Base-by-base conservation (phyloP, 2,113 vertebrate species). In the Pachyramphus minor region DNA sequence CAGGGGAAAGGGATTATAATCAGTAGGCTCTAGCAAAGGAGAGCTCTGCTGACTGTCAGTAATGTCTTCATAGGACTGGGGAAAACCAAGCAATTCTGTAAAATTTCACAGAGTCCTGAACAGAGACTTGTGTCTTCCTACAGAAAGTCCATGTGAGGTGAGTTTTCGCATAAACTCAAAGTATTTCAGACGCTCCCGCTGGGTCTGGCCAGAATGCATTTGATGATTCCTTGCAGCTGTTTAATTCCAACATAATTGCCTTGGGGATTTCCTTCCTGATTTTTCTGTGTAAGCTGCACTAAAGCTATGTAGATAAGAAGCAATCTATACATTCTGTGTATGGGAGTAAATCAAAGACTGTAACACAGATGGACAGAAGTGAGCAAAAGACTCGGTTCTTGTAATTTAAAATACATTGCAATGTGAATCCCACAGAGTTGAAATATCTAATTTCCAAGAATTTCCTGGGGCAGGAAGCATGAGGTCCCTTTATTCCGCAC, bases 351-450 rank as follows among this genome's bases (percentile, higher is more conserved):
- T 95, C 79, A 90, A 77, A 91, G 78, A 87, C 33, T 89, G 6
- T 94, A 82, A 84, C 11, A 9, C 84, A 96, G 87, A 93, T 84
- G 95, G 92, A 88, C 68, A 77, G 69, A 78, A 81, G 72, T 75
- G 74, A 93, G 92, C 47, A 60, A 86, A 93, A 86, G n/a, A 45
- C 75, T 82, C 42, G 2, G 35, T 60, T 87, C 59, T 77, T 89
- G 55, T 81, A 67, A 96, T 94, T 97, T 88, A 89, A 93, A 96
- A 95, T 90, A 91, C 90, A 88, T 93, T 95, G 66, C 77, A 68
- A 11, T 82, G 56, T 78, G 92, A 81, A 62, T 79, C 93, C 93
- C 73, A 94, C 76, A 79, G 90, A 92, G 90, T 30, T 93, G 76
- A 94, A 95, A 92, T 73, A 76, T 2, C 79, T 92, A 15, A 92